Conservation (phyloP, 2,797 vertebrate genomes). For the Sylvia borin region DNA sequence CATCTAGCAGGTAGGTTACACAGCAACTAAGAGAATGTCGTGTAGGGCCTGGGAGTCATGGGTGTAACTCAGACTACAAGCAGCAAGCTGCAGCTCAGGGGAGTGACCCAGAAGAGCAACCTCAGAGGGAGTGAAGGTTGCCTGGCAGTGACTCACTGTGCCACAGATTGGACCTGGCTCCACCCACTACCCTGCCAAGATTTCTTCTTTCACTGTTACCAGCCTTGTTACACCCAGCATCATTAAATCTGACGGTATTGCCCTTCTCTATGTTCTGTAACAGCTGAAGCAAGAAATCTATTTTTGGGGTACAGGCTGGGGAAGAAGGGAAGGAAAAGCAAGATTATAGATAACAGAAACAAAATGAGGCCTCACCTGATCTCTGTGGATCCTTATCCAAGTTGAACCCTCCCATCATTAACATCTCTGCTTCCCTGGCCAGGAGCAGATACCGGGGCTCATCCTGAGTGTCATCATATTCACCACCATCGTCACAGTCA, state of each 20-base stretch:
- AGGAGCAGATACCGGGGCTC: slow-evolving; percentile 89
- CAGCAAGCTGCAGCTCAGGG: background rate
- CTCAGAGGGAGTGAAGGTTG: background rate
- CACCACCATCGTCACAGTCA: slow-evolving; percentile 93
- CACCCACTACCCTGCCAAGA: background rate
- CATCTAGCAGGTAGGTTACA: background rate
- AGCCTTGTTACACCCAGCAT: background rate
- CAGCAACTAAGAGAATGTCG: background rate
- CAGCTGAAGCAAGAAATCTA: background rate
- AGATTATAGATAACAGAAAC: background rate
- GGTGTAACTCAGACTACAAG: background rate
- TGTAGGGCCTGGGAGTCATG: background rate
- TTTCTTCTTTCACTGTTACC: background rate
- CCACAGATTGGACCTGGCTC: background rate
- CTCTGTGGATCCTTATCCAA: slow-evolving; percentile 85
- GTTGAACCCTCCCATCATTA: slow-evolving; percentile 80
- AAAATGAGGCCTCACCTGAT: slow-evolving; percentile 79
- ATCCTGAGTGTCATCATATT: slow-evolving; percentile 92
- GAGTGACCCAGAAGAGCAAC: background rate
- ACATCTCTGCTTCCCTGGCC: slow-evolving; percentile 91
- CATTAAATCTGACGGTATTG: background rate
- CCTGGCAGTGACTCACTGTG: background rate
- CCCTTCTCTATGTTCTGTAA: background rate
- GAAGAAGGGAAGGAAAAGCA: background rate
- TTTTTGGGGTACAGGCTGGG: background rate